Base-by-base conservation (phyloP, 2,113 vertebrate species). In the Grammomys dolichurus region DNA sequence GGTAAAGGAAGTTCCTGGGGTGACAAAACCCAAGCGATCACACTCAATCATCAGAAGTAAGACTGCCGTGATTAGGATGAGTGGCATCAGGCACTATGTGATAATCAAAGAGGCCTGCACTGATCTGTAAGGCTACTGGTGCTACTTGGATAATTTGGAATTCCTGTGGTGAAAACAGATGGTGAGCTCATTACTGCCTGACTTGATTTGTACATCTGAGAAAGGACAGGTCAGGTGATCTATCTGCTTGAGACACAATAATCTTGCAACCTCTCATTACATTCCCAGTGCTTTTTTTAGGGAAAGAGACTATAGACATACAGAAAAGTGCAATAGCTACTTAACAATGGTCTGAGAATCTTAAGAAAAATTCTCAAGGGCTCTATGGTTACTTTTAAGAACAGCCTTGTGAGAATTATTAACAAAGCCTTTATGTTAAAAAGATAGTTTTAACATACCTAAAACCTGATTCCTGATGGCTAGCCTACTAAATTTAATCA, bases 181-280 rank as follows among this genome's bases (percentile, higher is more conserved):
- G 60, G 85, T 11, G 14, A 93, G 40, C 1, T 5, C 36, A 76
- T 72, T 76, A 58, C 73, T 12, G 33, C 51, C 40, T 33, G 40
- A 19, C 24, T 89, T 51, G 73, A 65, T 94, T 67, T 89, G 78
- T 43, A n/a, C n/a, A 75, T 84, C 91, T 94, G 72, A 75, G 40
- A 26, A 14, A 92, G 72, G 60, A 78, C 48, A 87, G 48, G 40
- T 89, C 51, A 89, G 36, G 43, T 94, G 31, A 54, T 5, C 31
- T 12, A 1, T 75, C 43, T 89, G 16, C 33, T 40, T 63, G 46
- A 46, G 67, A 73, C 54, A 82, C 16, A 43, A 51, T 31, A 28
- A n/a, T 69, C 72, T 73, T 82, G 40, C 19, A 81, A 24, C 0
- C 26, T 24, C 46, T 75, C 43, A 56, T 90, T 87, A 54, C 51